These are phyloP conservation scores for Bursaphelenchus mucronatus DNA, from an alignment of 1,140 invertebrate genomes.

Conservation along the genomic window DNA sequence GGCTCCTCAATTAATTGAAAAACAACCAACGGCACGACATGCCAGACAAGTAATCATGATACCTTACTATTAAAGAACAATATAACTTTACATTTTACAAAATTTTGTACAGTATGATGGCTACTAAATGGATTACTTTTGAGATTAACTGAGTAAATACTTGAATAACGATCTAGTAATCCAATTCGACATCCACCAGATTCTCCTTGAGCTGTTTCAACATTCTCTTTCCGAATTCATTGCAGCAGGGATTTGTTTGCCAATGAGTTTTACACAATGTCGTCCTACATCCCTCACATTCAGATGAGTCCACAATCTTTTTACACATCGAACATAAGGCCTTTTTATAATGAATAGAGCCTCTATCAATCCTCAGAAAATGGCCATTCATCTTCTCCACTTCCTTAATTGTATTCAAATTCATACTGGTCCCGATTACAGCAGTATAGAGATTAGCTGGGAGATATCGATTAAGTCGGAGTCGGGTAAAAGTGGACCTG, in stretches of 20 bases:
- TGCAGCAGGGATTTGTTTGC: slow-evolving; percentile 17
- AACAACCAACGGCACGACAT: not conserved
- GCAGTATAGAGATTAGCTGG: slow-evolving; percentile 23
- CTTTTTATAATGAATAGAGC: slow-evolving; percentile 15
- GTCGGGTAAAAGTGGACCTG: slow-evolving; percentile 25
- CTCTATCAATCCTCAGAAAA: slow-evolving; percentile 17
- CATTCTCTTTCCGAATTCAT: slow-evolving; percentile 30
- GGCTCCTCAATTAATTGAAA: slow-evolving; percentile 14
- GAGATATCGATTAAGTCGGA: slow-evolving; percentile 19
- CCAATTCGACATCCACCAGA: slow-evolving; percentile 25
- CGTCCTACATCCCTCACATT: slow-evolving; percentile 23
- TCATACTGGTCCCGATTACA: slow-evolving; percentile 24
- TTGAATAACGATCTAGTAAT: not conserved
- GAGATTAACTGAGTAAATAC: not conserved
- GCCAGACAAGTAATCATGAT: too few relatives aligned
- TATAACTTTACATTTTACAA: too few relatives aligned
- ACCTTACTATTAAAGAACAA: too few relatives aligned
- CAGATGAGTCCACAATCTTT: slow-evolving; percentile 20
- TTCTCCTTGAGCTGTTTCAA: slow-evolving; percentile 18
- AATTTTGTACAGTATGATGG: not conserved
- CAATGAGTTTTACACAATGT: slow-evolving; percentile 18
- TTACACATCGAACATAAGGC: slow-evolving; percentile 24
- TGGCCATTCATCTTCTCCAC: slow-evolving; percentile 23
- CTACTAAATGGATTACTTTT: slow-evolving; percentile 1
- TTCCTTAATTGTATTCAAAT: slow-evolving; percentile 19